Conservation (phyloP, 2,797 vertebrate genomes). For the Rhynchotus rufescens region DNA sequence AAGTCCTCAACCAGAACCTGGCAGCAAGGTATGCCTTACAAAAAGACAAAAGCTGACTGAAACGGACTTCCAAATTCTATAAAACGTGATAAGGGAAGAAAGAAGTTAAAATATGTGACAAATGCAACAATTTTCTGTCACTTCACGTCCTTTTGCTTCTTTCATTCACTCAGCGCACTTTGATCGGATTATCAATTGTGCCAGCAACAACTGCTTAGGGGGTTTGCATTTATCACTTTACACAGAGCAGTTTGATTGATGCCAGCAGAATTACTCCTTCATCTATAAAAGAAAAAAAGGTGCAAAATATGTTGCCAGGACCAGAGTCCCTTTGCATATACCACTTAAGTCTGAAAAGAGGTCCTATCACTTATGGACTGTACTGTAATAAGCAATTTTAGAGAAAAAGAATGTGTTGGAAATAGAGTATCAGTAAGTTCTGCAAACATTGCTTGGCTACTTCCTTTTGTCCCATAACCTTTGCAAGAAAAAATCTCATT, state of each 20-base stretch:
- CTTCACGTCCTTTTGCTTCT: not conserved
- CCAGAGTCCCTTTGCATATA: not conserved
- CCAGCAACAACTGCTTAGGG: not conserved
- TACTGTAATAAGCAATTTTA: not conserved
- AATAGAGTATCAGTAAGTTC: not conserved
- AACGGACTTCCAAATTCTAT: not conserved
- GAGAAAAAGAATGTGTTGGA: not conserved
- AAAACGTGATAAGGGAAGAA: not conserved
- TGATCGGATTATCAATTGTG: not conserved
- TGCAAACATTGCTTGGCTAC: not conserved
- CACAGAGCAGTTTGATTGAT: not conserved
- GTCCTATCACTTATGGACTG: accelerated
- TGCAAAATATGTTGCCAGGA: not conserved
- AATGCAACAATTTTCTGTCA: not conserved
- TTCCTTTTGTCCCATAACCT: not conserved
- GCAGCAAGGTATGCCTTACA: not conserved
- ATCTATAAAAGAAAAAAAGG: not conserved
- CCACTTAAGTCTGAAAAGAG: not conserved
- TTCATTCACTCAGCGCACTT: not conserved
- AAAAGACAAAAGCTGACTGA: not conserved
- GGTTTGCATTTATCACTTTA: not conserved
- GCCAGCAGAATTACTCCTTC: not conserved
- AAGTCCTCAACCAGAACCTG: not conserved
- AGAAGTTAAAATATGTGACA: not conserved
- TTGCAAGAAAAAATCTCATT: not conserved